Evolutionary conservation across 2,113 vertebrate genomes (phyloP), one percentile per base, ranked within the genome.

Genomic region (Lichenostomus cassidix): DNA sequence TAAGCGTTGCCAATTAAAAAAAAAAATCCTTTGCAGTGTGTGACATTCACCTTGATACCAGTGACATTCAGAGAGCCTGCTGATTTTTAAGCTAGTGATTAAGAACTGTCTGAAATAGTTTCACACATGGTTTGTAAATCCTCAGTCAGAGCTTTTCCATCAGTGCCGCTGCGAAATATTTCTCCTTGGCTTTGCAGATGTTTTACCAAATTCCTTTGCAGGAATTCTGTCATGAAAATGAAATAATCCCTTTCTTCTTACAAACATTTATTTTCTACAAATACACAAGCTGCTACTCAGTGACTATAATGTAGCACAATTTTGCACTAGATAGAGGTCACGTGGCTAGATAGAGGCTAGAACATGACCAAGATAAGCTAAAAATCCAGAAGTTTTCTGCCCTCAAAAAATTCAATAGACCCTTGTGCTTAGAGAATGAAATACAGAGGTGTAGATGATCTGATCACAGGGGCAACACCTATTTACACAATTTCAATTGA

Each of bases 21-120:
- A 42, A 83, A 52, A 83, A 52, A 56, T 33, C 33, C 37, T 89
- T 85, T 76, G 58, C 37, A 15, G 39, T 60, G 27, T 56, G 63
- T 96, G 91, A 83, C 42, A 69, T 95, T 91, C 74, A 94, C 81
- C 78, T 96, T 73, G 84, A 73, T 92, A 85, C 49, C 41, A 58
- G 70, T 85, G 89, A 65, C 84, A 88, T 91, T 89, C 87, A 91
- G 84, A 62, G 28, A 68, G 69, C 44, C 65, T 94, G 60, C 83
- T 92, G 89, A 67, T 94, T 93, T 89, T 71, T 91, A 95, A 92
- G 41, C 84, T 50, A 62, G 78, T 91, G 89, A 95, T 96, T 95
- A 97, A 76, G 81, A 87, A 75, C 91, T 95, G 91, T 95, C 77
- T 92, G 87, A 90, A 95, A 88, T 65, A 95, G 81, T 95, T 97